These are phyloP conservation scores for Agrilus cyanescens DNA, from an alignment of 2,888 invertebrate genomes.

Conservation along the genomic window DNA sequence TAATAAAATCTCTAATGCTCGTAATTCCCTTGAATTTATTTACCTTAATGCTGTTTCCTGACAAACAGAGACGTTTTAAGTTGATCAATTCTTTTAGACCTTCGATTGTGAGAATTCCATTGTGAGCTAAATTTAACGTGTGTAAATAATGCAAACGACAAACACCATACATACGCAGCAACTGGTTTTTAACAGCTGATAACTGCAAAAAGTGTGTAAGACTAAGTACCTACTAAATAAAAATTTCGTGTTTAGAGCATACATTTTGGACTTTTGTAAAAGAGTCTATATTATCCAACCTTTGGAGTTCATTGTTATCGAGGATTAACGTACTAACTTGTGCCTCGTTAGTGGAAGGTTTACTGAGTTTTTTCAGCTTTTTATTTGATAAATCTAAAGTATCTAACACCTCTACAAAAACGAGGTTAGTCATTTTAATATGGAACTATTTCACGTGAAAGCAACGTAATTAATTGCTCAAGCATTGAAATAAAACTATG, in stretches of 20 bases:
- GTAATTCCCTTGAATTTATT: conserved; percentile 3
- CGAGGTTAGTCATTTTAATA: conserved; percentile 1
- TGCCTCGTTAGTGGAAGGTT: conserved; percentile 57
- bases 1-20: not conserved
- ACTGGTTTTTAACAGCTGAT: conserved; percentile 73
- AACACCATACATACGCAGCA: conserved; percentile 80
- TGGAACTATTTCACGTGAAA: not conserved
- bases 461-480: too few relatives aligned
- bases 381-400: conserved; percentile 66
- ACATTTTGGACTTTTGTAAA: conserved; percentile 69
- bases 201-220: conserved; percentile 44
- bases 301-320: conserved; percentile 78
- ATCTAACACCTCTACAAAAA: conserved; percentile 26
- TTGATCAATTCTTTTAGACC: conserved; percentile 75
- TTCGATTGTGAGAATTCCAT: conserved; percentile 80
- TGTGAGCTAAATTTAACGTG: conserved; percentile 73
- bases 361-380: conserved; percentile 69
- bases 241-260: conserved; percentile 16
- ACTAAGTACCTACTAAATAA: conserved; percentile 6
- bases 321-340: conserved; percentile 60
- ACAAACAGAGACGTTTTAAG: conserved; percentile 69
- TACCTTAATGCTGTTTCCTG: conserved; percentile 83
- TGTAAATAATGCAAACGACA: conserved; percentile 68
- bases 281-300: conserved; percentile 77
- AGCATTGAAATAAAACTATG: too few relatives aligned